Evolutionary conservation across 2,888 invertebrate genomes (phyloP).

Genomic region (Mantis religiosa): DNA sequence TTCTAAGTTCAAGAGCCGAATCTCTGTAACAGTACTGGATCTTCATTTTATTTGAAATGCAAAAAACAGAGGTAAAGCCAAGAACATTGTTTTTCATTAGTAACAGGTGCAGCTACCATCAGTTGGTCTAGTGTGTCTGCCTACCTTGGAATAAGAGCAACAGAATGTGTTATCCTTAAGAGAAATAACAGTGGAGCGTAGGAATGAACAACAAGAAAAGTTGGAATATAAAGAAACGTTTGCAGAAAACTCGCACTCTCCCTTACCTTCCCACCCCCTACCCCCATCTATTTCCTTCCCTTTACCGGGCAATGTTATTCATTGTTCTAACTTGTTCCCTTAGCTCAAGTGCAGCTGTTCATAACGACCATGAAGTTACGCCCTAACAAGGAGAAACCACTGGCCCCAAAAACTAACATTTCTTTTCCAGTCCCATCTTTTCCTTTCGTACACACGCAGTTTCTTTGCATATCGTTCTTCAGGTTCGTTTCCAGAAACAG

Average conservation of each 20-base stretch:
- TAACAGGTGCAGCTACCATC: not conserved
- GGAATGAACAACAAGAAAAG: not conserved
- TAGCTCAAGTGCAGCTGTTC: slow-evolving; percentile 6
- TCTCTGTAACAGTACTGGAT: not conserved
- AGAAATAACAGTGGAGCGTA: not conserved
- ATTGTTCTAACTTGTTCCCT: slow-evolving; percentile 8
- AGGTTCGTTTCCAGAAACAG: not conserved
- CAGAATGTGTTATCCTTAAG: not conserved
- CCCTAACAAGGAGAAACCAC: slow-evolving; percentile 1
- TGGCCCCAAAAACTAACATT: not conserved
- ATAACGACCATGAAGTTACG: slow-evolving; percentile 6
- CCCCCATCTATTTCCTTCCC: not conserved
- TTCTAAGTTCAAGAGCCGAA: not conserved
- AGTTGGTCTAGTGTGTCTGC: not conserved
- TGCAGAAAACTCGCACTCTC: not conserved
- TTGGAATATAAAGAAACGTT: not conserved
- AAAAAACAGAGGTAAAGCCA: not conserved
- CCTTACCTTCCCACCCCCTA: not conserved
- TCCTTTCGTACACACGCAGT: not conserved
- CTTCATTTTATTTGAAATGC: not conserved
- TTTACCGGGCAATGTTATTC: slow-evolving; percentile 1
- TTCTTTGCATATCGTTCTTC: not conserved
- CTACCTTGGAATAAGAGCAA: not conserved
- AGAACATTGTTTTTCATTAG: not conserved
- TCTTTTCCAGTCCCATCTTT: not conserved